Evolutionary conservation across 2,113 vertebrate species (phyloP).

Genomic region (Hymenochirus boettgeri): DNA sequence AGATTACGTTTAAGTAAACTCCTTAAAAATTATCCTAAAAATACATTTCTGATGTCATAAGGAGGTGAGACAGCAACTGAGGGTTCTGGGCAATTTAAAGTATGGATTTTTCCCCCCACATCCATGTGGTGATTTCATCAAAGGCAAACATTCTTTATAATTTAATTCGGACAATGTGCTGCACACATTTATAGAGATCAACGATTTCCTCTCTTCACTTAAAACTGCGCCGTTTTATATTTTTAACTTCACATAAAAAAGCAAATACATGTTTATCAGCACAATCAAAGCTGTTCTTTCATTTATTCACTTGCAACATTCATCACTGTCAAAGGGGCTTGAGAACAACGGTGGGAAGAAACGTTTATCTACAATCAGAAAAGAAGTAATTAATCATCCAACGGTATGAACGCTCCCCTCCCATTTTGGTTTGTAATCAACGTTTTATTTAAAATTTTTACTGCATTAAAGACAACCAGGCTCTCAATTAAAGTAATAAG

Average conservation of each 20-base stretch:
- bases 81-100: slow-evolving; percentile 1
- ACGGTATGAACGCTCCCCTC: slow-evolving; percentile 18
- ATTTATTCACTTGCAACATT: slow-evolving; percentile 23
- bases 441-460: slow-evolving; percentile 10
- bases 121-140: neutral
- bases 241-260: slow-evolving; percentile 36
- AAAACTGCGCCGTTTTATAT: slow-evolving; percentile 21
- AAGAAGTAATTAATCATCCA: slow-evolving; percentile 35
- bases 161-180: neutral
- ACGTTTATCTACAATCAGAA: slow-evolving; percentile 42
- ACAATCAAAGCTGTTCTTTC: slow-evolving; percentile 39
- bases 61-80: neutral
- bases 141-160: neutral
- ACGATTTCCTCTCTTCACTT: slow-evolving; percentile 2
- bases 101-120: neutral
- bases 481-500: neutral
- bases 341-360: slow-evolving; percentile 44
- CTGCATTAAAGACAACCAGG: neutral
- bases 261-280: slow-evolving; percentile 41
- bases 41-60: neutral
- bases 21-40: too few species aligned
- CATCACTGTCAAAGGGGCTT: slow-evolving; percentile 31
- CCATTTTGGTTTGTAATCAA: slow-evolving; percentile 23
- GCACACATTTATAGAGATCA: neutral
- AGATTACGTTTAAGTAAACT: too few species aligned